A percentile compares a stretch with the other conserved stretches of the same genome.
Conservation (phyloP, 2,888 invertebrate species). For the Amphiduros pacificus region DNA sequence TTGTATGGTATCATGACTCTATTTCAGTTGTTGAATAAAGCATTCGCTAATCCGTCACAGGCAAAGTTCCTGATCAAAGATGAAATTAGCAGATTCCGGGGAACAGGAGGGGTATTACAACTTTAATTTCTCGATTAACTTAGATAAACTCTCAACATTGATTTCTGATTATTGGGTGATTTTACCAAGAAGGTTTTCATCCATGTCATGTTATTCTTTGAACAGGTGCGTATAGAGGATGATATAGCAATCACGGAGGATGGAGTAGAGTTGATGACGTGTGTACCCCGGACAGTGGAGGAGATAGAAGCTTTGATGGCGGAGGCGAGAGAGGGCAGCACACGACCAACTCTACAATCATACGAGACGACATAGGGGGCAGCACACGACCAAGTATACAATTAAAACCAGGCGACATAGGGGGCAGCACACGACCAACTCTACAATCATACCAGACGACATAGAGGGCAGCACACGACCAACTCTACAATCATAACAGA, state of each 20-base stretch:
- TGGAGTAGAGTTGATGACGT: conserved; percentile 84
- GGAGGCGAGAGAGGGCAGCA: too few relatives aligned
- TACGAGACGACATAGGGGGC: too few relatives aligned
- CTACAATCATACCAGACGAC: too few relatives aligned
- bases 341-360: too few relatives aligned
- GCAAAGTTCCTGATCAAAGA: conserved; percentile 77
- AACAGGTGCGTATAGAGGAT: conserved; percentile 86
- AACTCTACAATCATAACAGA: too few relatives aligned
- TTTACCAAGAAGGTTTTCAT: background rate
- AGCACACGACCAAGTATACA: too few relatives aligned
- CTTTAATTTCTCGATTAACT: too few relatives aligned
- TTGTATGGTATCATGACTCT: background rate
- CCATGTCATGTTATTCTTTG: background rate
- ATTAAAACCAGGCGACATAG: too few relatives aligned
- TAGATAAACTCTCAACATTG: too few relatives aligned
- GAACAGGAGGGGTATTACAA: conserved; percentile 86
- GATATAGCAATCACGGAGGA: conserved; percentile 84
- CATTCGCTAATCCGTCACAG: conserved; percentile 73
- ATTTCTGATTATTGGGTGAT: too few relatives aligned
- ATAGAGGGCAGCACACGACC: too few relatives aligned
- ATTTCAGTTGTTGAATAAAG: conserved; percentile 76
- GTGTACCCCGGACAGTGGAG: conserved; percentile 87
- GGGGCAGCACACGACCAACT: too few relatives aligned
- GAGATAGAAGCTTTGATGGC: conserved; percentile 85
- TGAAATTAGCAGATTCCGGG: conserved; percentile 74